Percentiles rank a stretch among this genome's conserved stretches.
phyloP scores from a whole-genome alignment of 2,888 invertebrate genomes.

The Amiota mariae region DNA sequence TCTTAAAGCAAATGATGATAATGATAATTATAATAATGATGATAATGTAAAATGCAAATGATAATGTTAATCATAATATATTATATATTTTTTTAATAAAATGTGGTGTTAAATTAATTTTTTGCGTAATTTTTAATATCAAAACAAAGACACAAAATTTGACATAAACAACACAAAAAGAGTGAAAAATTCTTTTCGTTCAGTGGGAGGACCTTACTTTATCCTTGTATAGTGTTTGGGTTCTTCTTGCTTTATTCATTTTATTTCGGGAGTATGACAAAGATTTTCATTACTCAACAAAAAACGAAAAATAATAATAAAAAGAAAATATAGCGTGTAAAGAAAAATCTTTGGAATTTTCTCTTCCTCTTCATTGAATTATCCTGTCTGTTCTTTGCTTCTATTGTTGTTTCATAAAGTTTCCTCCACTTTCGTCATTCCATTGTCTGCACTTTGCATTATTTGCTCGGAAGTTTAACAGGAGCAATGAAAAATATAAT shows the following conservation, averaged over 20 bases:
- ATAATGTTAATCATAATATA: conserved; percentile 2
- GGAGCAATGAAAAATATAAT: no score
- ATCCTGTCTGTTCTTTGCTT: neutral
- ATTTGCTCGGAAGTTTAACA: no score
- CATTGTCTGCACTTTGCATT: no score
- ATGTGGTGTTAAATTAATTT: conserved; percentile 57
- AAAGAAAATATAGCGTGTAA: no score
- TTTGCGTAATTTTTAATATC: conserved; percentile 47
- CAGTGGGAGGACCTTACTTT: no score
- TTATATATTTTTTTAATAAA: no score
- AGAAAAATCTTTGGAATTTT: neutral
- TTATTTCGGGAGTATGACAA: neutral
- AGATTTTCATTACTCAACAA: conserved; percentile 6
- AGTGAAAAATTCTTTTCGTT: no score
- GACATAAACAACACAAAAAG: neutral
- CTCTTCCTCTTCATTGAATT: neutral
- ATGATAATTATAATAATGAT: no score
- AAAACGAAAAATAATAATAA: no score
- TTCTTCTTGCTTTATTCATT: neutral
- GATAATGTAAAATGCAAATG: no score
- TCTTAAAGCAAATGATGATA: no score
- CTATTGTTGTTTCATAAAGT: conserved; percentile 11
- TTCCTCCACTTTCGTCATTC: neutral
- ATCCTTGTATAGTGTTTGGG: neutral
- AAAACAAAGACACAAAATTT: neutral